phyloP scores from a whole-genome alignment of 1,140 invertebrate species.

The Drosophila bipectinata region DNA sequence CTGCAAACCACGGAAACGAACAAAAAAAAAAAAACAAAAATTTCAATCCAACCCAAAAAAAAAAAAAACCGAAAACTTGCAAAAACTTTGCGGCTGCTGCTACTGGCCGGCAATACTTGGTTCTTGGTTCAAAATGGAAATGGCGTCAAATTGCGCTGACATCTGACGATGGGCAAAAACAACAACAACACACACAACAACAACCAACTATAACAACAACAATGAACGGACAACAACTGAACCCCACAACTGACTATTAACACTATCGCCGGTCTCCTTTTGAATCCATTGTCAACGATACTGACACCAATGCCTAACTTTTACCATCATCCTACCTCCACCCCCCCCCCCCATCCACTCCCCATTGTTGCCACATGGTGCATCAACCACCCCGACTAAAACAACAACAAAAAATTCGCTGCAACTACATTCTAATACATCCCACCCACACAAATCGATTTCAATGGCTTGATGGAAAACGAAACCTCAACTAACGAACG shows the following conservation, averaged over 20 bases:
- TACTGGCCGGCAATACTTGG: not conserved
- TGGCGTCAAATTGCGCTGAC: constrained; percentile 83
- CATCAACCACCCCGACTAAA: not conserved
- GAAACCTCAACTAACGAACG: constrained; percentile 31
- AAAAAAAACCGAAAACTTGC: constrained; percentile 57
- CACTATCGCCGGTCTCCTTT: constrained; percentile 11
- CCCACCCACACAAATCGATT: constrained; percentile 58
- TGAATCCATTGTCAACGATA: constrained; percentile 69
- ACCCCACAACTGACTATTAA: constrained; percentile 33
- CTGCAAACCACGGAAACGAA: constrained; percentile 47
- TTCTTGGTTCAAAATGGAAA: constrained; percentile 62
- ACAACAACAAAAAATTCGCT: constrained; percentile 13
- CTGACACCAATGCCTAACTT: constrained; percentile 56
- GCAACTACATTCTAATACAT: constrained; percentile 71
- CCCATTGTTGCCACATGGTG: not conserved
- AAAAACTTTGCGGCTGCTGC: constrained; percentile 64
- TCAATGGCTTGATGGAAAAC: constrained; percentile 19
- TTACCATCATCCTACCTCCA: constrained; percentile 13
- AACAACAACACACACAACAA: constrained; percentile 11
- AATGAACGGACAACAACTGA: constrained; percentile 19
- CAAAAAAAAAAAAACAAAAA: constrained; percentile 20
- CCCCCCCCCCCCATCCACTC: not conserved
- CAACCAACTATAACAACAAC: constrained; percentile 13
- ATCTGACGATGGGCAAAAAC: constrained; percentile 65
- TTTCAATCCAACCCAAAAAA: constrained; percentile 4